These are phyloP conservation scores for Sardina pilchardus DNA, from an alignment of 2,113 vertebrate genomes.

Conservation along the genomic window DNA sequence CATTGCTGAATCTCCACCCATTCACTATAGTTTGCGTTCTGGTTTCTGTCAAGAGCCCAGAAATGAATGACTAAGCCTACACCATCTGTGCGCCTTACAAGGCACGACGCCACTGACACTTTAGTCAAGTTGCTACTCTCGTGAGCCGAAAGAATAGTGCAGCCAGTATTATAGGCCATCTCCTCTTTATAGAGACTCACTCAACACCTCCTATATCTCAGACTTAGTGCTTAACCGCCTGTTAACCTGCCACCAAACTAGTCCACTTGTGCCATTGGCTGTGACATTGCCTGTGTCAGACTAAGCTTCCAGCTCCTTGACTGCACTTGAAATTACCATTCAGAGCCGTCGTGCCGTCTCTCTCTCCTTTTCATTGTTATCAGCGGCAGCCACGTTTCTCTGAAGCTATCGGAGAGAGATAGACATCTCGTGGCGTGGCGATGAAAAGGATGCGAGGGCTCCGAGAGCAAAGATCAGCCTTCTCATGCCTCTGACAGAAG, in stretches of 20 bases:
- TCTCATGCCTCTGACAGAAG: not conserved
- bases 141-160: not conserved
- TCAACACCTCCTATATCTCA: not conserved
- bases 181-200: not conserved
- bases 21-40: slow-evolving; percentile 28
- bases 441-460: not conserved
- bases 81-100: not conserved
- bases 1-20: slow-evolving; percentile 34
- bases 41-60: slow-evolving; percentile 27
- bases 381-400: slow-evolving; percentile 32
- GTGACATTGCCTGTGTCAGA: not conserved
- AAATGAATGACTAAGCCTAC: slow-evolving; percentile 24
- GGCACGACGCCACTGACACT: not conserved
- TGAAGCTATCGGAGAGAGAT: slow-evolving; percentile 21
- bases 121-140: not conserved
- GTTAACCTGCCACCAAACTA: not conserved
- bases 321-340: not conserved
- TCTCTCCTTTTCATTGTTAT: slow-evolving; percentile 21
- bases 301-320: not conserved
- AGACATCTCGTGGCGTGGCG: not conserved
- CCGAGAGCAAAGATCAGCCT: not conserved
- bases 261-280: not conserved
- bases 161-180: too few relatives aligned
- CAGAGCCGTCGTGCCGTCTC: not conserved
- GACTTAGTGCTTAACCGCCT: not conserved